phyloP scores from a whole-genome alignment of 2,113 vertebrate genomes.

The Percopsis transmontana region DNA sequence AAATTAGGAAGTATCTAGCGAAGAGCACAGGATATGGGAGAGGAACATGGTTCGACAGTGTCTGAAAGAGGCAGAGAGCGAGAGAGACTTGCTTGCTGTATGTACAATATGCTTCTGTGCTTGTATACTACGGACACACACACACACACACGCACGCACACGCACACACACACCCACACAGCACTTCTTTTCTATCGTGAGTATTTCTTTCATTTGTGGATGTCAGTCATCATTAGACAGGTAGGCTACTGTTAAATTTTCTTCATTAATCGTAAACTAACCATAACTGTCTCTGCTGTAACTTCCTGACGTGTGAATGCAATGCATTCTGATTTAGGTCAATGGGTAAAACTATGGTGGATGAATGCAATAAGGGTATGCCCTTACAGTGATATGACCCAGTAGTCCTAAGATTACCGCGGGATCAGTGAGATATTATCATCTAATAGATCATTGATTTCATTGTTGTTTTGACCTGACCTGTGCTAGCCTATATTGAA shows the following conservation, averaged over 20 bases:
- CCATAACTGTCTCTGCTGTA: too few species aligned
- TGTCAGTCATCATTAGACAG: constrained; percentile 59
- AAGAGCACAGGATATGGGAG: constrained; percentile 21
- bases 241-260: too few species aligned
- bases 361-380: background rate
- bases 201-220: constrained; percentile 53
- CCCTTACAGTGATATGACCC: background rate
- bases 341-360: background rate
- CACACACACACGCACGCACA: background rate
- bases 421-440: background rate
- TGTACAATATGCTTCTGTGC: background rate
- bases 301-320: background rate
- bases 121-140: background rate
- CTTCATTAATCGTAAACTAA: too few species aligned
- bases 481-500: background rate
- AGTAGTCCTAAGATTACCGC: background rate
- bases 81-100: constrained; percentile 1
- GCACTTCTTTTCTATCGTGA: constrained; percentile 26
- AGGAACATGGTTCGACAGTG: constrained; percentile 23
- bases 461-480: constrained; percentile 3
- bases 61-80: constrained; percentile 5
- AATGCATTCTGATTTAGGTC: background rate
- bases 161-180: background rate
- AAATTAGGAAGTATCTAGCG: constrained; percentile 26
- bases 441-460: background rate